Evolutionary conservation across 2,888 invertebrate species (phyloP).

Genomic region (Glomeris marginata): DNA sequence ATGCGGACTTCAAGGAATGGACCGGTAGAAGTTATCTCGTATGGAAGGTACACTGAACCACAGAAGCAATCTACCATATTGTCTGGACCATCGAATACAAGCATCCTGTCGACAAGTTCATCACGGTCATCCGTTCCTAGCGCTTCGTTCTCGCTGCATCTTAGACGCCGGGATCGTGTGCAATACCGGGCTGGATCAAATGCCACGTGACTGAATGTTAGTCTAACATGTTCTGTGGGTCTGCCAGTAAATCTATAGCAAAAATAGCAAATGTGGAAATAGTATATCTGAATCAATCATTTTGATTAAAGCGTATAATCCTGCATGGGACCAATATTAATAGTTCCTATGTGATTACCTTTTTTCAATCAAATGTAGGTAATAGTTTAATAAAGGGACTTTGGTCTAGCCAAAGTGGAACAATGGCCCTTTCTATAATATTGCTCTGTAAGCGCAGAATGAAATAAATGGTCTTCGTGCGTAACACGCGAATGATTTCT

Average conservation of each 20-base stretch:
- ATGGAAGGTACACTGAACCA: constrained; percentile 4
- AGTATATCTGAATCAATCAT: no score
- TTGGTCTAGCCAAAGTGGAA: no score
- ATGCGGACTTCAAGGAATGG: constrained; percentile 7
- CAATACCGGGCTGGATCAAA: constrained; percentile 11
- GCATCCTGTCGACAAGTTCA: constrained; percentile 8
- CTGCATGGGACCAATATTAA: no score
- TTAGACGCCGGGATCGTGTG: background rate
- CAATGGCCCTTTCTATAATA: no score
- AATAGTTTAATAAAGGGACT: no score
- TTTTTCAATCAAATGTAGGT: no score
- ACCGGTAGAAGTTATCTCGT: constrained; percentile 5
- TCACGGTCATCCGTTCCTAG: background rate
- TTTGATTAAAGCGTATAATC: no score
- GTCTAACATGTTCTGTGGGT: constrained; percentile 7
- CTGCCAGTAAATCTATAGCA: constrained; percentile 1
- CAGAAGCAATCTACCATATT: constrained; percentile 12
- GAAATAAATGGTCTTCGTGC: no score
- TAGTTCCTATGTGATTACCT: no score
- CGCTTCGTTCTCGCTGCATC: constrained; percentile 6
- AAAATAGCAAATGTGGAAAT: no score
- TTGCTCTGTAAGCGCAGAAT: no score
- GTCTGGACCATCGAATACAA: constrained; percentile 1
- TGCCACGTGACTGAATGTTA: constrained; percentile 5
- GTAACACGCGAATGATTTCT: no score